phyloP scores from a whole-genome alignment of 2,888 invertebrate species.

The Spatulosminthurus flaviceps region DNA sequence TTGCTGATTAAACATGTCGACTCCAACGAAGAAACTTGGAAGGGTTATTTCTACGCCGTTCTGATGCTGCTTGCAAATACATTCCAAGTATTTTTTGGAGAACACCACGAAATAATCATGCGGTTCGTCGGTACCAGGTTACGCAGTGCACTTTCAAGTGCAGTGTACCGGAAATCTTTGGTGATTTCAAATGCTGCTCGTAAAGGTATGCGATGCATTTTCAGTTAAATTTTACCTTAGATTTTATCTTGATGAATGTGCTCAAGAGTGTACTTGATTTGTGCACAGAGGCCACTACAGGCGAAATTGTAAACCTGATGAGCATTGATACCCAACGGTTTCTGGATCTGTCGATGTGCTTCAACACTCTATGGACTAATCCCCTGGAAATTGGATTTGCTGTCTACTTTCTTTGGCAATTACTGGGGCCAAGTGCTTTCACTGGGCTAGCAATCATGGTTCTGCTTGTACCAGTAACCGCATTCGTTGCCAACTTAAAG shows the following conservation, averaged over 20 bases:
- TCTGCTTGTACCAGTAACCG: constrained; percentile 88
- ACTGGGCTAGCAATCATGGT: constrained; percentile 95
- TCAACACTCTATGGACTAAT: constrained; percentile 89
- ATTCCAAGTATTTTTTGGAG: constrained; percentile 69
- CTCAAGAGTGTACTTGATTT: too few relatives aligned
- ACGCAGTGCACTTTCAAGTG: constrained; percentile 69
- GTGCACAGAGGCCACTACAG: constrained; percentile 74
- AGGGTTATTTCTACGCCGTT: constrained; percentile 71
- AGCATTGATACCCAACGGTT: constrained; percentile 90
- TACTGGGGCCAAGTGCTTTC: constrained; percentile 82
- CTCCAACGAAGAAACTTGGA: constrained; percentile 68
- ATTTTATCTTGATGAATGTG: too few relatives aligned
- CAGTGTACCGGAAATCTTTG: constrained; percentile 70
- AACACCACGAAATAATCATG: constrained; percentile 71
- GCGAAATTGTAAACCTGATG: constrained; percentile 93
- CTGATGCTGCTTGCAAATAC: constrained; percentile 69
- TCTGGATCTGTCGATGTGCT: constrained; percentile 81
- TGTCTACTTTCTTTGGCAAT: constrained; percentile 84
- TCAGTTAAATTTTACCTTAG: neutral
- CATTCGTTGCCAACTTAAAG: constrained; percentile 81
- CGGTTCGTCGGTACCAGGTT: constrained; percentile 72
- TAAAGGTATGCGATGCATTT: constrained; percentile 47
- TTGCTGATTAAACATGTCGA: constrained; percentile 65
- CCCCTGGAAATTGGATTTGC: constrained; percentile 88
- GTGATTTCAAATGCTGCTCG: constrained; percentile 57